Conservation (phyloP, 2,797 vertebrate species). For the Falco novaeseelandiae region DNA sequence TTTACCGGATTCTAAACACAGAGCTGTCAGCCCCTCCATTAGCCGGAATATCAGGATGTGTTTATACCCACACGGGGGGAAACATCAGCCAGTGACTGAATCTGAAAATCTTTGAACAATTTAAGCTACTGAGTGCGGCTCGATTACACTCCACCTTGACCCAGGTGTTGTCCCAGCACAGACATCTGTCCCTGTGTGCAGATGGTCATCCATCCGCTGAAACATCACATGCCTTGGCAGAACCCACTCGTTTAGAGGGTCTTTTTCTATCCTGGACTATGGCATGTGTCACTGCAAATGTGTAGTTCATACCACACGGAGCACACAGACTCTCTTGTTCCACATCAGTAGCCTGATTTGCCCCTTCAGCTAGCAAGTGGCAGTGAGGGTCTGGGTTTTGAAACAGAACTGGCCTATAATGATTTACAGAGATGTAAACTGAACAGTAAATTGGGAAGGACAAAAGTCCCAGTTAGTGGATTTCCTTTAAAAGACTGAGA, state of each 20-base stretch:
- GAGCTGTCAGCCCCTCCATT: neutral
- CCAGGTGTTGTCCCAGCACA: neutral
- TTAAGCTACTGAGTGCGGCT: fast-evolving
- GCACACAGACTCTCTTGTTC: neutral
- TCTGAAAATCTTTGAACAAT: neutral
- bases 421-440: neutral
- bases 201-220: neutral
- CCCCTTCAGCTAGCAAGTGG: neutral
- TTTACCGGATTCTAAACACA: neutral
- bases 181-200: neutral
- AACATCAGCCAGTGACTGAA: neutral
- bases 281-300: neutral
- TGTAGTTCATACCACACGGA: neutral
- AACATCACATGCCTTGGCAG: neutral
- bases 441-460: neutral
- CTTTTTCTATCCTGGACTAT: neutral
- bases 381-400: neutral
- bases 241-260: fast-evolving
- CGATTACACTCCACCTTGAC: neutral
- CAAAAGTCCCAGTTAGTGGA: neutral
- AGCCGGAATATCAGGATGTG: neutral
- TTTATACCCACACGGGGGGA: neutral
- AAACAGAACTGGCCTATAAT: neutral
- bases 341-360: neutral
- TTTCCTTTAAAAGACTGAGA: neutral